A percentile compares a stretch with the other conserved stretches of the same genome.
These are phyloP conservation scores for Rhagologus leucostigma DNA, from an alignment of 2,113 vertebrate genomes.

Conservation along the genomic window DNA sequence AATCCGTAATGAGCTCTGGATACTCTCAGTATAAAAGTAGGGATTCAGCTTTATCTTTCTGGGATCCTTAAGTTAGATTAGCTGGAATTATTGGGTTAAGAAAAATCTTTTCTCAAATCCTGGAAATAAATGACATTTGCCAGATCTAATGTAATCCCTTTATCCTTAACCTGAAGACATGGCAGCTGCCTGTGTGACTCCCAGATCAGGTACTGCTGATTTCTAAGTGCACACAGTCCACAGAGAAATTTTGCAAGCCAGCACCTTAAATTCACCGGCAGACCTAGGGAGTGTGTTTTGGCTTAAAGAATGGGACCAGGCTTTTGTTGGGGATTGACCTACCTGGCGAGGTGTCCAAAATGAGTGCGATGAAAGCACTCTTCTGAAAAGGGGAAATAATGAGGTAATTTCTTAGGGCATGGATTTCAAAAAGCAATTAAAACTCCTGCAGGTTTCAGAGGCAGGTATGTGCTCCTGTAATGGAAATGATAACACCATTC, in stretches of 20 bases:
- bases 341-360: neutral
- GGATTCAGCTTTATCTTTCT: neutral
- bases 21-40: neutral
- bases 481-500: neutral
- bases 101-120: neutral
- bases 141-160: neutral
- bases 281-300: neutral
- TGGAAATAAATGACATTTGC: neutral
- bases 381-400: neutral
- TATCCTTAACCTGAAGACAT: neutral
- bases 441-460: neutral
- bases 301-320: neutral
- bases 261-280: neutral
- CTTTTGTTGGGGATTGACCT: neutral
- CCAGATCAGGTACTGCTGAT: neutral
- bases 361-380: neutral
- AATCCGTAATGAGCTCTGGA: neutral
- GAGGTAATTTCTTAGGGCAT: neutral
- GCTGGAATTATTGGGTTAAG: neutral
- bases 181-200: neutral
- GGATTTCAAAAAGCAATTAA: neutral
- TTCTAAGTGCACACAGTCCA: neutral
- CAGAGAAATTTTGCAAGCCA: neutral
- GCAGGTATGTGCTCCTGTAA: neutral
- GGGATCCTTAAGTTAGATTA: neutral